Percentiles rank a stretch among this genome's conserved stretches.
Evolutionary conservation across 2,113 vertebrate genomes (phyloP).

Genomic region (Callaeas wilsoni): DNA sequence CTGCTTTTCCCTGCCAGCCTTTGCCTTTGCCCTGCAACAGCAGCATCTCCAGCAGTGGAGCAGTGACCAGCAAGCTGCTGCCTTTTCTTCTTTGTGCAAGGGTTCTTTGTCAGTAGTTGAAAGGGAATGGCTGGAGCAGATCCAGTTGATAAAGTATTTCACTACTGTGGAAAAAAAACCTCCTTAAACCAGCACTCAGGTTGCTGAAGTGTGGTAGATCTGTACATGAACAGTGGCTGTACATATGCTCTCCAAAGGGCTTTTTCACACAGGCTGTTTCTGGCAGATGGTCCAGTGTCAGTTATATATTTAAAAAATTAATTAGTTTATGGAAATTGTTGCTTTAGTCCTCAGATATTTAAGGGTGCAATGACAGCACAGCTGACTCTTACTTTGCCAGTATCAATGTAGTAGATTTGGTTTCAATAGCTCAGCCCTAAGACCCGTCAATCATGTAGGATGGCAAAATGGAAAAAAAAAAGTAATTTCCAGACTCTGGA

Average conservation of each 20-base stretch:
- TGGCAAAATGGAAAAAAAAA: neutral
- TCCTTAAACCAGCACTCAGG: neutral
- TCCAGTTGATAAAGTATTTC: neutral
- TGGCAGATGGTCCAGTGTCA: conserved; percentile 4
- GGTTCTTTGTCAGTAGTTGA: neutral
- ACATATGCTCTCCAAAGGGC: neutral
- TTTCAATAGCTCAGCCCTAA: neutral
- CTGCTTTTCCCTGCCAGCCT: neutral
- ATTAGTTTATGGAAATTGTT: neutral
- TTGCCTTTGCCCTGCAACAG: neutral
- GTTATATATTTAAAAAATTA: neutral
- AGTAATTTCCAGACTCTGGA: neutral
- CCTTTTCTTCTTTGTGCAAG: neutral
- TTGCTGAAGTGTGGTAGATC: neutral
- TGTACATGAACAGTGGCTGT: neutral
- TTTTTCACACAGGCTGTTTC: neutral
- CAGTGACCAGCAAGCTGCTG: neutral
- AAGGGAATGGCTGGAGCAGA: neutral
- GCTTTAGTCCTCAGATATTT: neutral
- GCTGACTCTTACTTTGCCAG: neutral
- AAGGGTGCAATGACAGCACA: neutral
- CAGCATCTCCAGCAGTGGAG: neutral
- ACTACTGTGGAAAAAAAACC: neutral
- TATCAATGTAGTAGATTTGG: neutral
- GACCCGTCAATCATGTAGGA: neutral